Evolutionary conservation across 2,797 vertebrate genomes (phyloP), one percentile per base, ranked within the genome.

Genomic region (Eulemur mongoz): DNA sequence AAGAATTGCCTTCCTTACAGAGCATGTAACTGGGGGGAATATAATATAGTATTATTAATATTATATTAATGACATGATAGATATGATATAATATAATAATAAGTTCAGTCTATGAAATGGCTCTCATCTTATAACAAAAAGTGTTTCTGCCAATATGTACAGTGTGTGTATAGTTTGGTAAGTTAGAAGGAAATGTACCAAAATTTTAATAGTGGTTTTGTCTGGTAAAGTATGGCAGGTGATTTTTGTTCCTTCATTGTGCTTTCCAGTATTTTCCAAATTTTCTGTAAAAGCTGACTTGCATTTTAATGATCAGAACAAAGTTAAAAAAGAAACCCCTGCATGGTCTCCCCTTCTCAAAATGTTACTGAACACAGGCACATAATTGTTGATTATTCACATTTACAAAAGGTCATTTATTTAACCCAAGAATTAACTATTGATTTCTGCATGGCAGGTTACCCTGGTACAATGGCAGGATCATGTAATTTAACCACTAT

Each of bases 241-340:
- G 40, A 38, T 72, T 76, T 83, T 38, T 78, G 4, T 86, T 86
- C 40, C 54, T 89, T 85, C 14, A 32, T 59, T 92, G 14, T 45
- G 14, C n/a, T 87, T 73, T 80, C 32, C 40, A 86, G 2, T 69
- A 32, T 15, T 63, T 89, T 7, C 32, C 20, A 23, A 9, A 8
- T 72, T 93, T 95, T 82, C 57, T 65, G 0, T 70, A n/a, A 95
- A 92, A 59, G 43, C 43, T 95, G 75, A 27, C 25, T 69, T 84
- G 35, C 4, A 40, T 63, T 80, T 84, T 83, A 35, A 10, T 82
- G 48, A 92, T 86, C 30, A 65, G 73, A 82, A 61, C n/a, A 72
- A 23, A 57, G 7, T 52, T 70, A 14, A 87, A 48, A 88, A 82
- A 65, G 15, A 40, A 73, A 25, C 3, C 10, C 8, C 23, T 30